phyloP scores from a whole-genome alignment of 2,888 invertebrate species.

The Leucophenga montana region DNA sequence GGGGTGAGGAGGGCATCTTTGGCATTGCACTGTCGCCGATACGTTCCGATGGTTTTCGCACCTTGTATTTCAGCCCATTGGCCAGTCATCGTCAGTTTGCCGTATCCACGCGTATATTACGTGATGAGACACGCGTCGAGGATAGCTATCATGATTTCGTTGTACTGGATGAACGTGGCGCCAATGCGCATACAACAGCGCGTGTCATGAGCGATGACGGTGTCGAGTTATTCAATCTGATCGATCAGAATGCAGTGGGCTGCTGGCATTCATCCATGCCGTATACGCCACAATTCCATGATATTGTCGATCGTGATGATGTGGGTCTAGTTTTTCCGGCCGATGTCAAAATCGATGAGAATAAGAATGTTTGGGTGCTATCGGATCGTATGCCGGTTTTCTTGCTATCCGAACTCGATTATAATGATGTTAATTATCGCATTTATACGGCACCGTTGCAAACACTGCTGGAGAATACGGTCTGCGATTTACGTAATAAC shows the following conservation, averaged over 20 bases:
- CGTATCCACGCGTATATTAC: conserved; percentile 82
- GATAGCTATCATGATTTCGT: conserved; percentile 83
- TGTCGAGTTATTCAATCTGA: conserved; percentile 83
- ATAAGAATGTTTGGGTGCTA: conserved; percentile 84
- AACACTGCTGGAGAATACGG: conserved; percentile 80
- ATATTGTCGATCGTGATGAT: conserved; percentile 83
- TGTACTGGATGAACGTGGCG: conserved; percentile 77
- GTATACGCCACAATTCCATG: conserved; percentile 79
- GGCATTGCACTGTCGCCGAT: conserved; percentile 83
- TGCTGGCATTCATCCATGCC: conserved; percentile 85
- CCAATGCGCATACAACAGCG: conserved; percentile 81
- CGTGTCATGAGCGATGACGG: conserved; percentile 84
- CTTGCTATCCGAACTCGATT: conserved; percentile 80
- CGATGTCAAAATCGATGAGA: conserved; percentile 84
- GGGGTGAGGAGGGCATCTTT: conserved; percentile 87
- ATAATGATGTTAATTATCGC: conserved; percentile 85
- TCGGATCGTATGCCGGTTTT: conserved; percentile 89
- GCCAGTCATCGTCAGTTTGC: conserved; percentile 86
- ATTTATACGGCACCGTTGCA: conserved; percentile 82
- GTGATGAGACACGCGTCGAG: conserved; percentile 79
- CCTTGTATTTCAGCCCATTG: conserved; percentile 85
- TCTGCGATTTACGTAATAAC: conserved; percentile 77
- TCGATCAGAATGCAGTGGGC: conserved; percentile 87
- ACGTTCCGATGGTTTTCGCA: conserved; percentile 80
- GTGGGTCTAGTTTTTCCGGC: conserved; percentile 84